Evolutionary conservation across 2,113 vertebrate species (phyloP).

Genomic region (Mustela nigripes): DNA sequence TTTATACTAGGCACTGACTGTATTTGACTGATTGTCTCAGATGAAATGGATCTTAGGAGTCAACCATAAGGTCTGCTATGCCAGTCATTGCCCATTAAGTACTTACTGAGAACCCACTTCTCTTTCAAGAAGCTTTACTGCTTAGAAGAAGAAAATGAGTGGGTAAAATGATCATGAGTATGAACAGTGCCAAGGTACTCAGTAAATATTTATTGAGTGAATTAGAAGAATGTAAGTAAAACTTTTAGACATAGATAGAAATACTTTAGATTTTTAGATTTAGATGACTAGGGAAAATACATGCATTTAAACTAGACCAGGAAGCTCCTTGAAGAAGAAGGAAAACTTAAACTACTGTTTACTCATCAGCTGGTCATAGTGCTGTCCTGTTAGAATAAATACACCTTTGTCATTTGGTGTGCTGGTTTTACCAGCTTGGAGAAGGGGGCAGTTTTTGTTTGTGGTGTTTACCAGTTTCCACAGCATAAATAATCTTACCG

Average conservation of each 20-base stretch:
- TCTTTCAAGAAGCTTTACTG: background rate
- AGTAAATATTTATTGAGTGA: constrained; percentile 5
- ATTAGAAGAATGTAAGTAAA: constrained; percentile 27
- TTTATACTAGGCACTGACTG: background rate
- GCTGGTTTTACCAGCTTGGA: constrained; percentile 29
- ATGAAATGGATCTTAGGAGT: background rate
- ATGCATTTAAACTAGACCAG: constrained; percentile 13
- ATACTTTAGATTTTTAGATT: background rate
- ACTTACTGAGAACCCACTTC: background rate
- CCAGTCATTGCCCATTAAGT: background rate
- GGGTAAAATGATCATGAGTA: background rate
- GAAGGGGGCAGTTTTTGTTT: background rate
- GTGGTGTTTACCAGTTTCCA: constrained; percentile 2
- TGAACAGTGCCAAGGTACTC: background rate
- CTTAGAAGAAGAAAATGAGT: constrained; percentile 18
- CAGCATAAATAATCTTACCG: background rate
- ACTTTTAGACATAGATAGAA: background rate
- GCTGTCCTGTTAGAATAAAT: background rate
- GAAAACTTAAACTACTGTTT: background rate
- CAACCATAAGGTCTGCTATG: background rate
- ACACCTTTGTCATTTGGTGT: background rate
- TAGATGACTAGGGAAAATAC: background rate
- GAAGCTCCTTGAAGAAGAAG: constrained; percentile 40
- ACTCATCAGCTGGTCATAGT: background rate
- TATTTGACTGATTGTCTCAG: background rate